These are phyloP conservation scores for Aptenodytes forsteri DNA, from an alignment of 2,113 vertebrate species.

Conservation along the genomic window DNA sequence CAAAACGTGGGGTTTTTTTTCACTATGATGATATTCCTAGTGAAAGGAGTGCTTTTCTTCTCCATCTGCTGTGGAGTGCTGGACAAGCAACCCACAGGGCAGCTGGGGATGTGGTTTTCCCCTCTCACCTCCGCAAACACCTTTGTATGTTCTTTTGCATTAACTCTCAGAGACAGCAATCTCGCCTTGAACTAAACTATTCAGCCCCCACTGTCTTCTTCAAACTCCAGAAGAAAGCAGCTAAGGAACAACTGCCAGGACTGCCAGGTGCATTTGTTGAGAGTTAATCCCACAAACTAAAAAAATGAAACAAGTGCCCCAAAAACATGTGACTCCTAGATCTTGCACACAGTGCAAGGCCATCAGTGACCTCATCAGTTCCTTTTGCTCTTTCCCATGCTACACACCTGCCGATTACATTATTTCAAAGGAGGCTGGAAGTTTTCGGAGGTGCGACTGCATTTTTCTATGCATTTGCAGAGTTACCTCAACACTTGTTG, in stretches of 20 bases:
- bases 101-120: background rate
- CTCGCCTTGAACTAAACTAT: background rate
- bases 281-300: background rate
- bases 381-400: background rate
- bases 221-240: background rate
- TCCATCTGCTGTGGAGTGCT: background rate
- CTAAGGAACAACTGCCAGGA: no score
- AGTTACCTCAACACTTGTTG: background rate
- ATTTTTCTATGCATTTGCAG: background rate
- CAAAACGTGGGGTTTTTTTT: no score
- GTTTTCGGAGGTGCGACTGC: background rate
- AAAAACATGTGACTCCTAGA: accelerated
- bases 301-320: background rate
- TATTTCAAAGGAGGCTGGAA: background rate
- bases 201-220: background rate
- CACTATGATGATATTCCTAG: no score
- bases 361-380: background rate
- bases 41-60: background rate
- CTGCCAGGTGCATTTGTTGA: background rate
- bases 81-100: no score
- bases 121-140: background rate
- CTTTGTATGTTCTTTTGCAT: background rate
- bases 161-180: background rate
- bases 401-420: background rate
- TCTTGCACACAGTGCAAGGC: background rate